phyloP scores from a whole-genome alignment of 2,888 invertebrate species.

The Oxytorus armatus region DNA sequence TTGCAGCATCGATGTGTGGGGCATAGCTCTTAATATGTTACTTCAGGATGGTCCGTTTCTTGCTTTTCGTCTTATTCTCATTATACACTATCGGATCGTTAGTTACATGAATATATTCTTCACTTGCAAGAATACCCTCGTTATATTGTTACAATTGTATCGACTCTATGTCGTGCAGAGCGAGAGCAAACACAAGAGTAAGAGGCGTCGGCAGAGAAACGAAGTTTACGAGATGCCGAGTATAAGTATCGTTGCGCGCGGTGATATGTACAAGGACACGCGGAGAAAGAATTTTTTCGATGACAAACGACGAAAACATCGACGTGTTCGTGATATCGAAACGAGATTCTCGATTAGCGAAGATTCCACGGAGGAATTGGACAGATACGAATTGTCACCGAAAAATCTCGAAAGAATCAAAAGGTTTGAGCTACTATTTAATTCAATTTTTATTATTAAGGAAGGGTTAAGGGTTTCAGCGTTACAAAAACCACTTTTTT shows the following conservation, averaged over 20 bases:
- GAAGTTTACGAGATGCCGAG: slow-evolving; percentile 73
- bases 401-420: slow-evolving; percentile 67
- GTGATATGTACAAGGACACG: slow-evolving; percentile 72
- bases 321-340: slow-evolving; percentile 70
- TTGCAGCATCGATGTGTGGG: slow-evolving; percentile 95
- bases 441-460: no score
- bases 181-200: slow-evolving; percentile 85
- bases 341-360: slow-evolving; percentile 75
- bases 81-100: slow-evolving; percentile 94
- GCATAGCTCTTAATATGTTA: slow-evolving; percentile 94
- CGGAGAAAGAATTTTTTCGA: slow-evolving; percentile 66
- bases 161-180: slow-evolving; percentile 92
- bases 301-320: slow-evolving; percentile 69
- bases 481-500: no score
- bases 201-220: slow-evolving; percentile 77
- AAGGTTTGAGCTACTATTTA: slow-evolving; percentile 60
- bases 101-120: slow-evolving; percentile 99
- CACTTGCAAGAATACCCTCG: slow-evolving; percentile 95
- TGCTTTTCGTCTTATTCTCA: slow-evolving; percentile 93
- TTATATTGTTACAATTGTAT: slow-evolving; percentile 94
- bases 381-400: slow-evolving; percentile 76
- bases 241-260: slow-evolving; percentile 80
- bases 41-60: slow-evolving; percentile 94
- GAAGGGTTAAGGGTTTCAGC: no score
- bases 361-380: slow-evolving; percentile 76